A percentile compares a stretch with the other conserved stretches of the same genome.
Conservation (phyloP, 2,797 vertebrate species). For the Esox masquinongy region DNA sequence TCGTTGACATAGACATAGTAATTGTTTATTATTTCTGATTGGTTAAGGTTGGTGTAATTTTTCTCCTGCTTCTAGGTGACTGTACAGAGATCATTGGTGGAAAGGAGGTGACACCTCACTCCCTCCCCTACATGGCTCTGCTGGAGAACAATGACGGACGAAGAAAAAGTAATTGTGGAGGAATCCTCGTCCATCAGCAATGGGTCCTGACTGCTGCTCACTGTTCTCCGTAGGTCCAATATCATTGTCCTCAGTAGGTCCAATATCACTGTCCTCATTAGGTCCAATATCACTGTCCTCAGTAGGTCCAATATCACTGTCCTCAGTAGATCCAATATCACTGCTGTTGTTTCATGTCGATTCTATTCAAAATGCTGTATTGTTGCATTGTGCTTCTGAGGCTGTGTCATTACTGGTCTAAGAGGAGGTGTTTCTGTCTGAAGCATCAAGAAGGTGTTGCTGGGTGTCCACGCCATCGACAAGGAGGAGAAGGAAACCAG, state of each 20-base stretch:
- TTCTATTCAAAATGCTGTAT: neutral
- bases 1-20: neutral
- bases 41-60: neutral
- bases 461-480: conserved; percentile 65
- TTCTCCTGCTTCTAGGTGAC: conserved; percentile 47
- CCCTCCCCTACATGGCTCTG: conserved; percentile 65
- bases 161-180: conserved; percentile 84
- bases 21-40: neutral
- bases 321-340: too few species aligned
- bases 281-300: too few species aligned
- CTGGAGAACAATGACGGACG: rapidly evolving
- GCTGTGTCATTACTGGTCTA: neutral
- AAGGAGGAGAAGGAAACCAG: conserved; percentile 17
- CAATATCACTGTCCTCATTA: too few species aligned
- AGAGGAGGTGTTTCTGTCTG: neutral
- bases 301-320: too few species aligned
- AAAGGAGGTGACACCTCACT: conserved; percentile 57
- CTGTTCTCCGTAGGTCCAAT: too few species aligned
- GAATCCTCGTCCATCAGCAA: conserved; percentile 81
- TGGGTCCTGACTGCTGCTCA: conserved; percentile 94
- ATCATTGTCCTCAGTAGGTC: too few species aligned
- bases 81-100: conserved; percentile 67
- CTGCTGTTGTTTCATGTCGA: too few species aligned
- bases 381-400: neutral
- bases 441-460: conserved; percentile 41